Evolutionary conservation across 2,797 vertebrate genomes (phyloP), one percentile per base, ranked within the genome.

Genomic region (Eleutherodactylus coqui): DNA sequence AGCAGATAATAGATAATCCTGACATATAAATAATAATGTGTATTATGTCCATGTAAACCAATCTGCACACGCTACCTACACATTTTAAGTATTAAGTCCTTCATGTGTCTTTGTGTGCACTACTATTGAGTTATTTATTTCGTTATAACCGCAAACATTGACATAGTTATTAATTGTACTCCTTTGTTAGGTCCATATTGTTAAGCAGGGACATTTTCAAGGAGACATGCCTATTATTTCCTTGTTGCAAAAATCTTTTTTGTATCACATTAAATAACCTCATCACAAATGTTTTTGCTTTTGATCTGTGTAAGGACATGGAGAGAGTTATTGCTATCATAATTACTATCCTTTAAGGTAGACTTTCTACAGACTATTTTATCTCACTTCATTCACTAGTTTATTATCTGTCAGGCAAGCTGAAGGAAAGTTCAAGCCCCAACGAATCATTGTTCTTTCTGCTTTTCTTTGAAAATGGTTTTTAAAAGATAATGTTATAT

Each of bases 311-410:
- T 83, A 87, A 87, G 86, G 53, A 87, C 86, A 87, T 51, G 84
- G 75, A 87, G 41, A 62, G 82, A 75, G 86, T 87, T 84, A 84
- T 87, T 81, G 75, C 55, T 75, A 75, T 84, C 82, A 84, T 87
- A 87, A 87, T 87, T 87, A 87, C 82, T 67, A 84, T 87, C 53
- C 82, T 87, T 84, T 87, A 84, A 87, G 62, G 82, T 79, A 87
- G 67, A 75, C 69, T 80, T 87, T 87, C 67, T 87, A 75, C 60
- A 53, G 85, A 82, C 53, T 79, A 75, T 83, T 87, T 87, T 87
- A 84, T 87, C 82, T 80, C 49, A 60, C 60, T 87, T 84, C 76
- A 84, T 84, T 87, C 76, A 84, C 76, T 79, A 67, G 82, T 79
- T 87, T 87, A 87, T 87, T 84, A 84, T 87, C 82, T 75, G 76